Conservation (phyloP, 2,113 vertebrate species). For the Arothron firmamentum region DNA sequence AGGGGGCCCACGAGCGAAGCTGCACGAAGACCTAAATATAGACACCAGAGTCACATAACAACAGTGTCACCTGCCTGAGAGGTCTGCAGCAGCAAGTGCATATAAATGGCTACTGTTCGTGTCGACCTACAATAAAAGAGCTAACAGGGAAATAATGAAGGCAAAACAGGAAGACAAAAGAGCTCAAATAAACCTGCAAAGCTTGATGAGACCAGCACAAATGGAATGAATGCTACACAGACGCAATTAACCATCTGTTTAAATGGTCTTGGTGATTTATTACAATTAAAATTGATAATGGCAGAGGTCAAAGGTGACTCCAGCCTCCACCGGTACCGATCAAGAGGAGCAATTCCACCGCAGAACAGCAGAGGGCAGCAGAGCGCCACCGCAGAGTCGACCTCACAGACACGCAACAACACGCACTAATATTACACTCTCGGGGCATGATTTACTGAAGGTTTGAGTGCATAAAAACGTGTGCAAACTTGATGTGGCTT, state of each 20-base stretch:
- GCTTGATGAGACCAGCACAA: background rate
- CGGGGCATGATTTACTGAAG: no score
- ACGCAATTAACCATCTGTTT: no score
- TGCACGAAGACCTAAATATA: slow-evolving; percentile 53
- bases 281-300: no score
- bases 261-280: no score
- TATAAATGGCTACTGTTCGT: background rate
- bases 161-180: background rate
- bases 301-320: slow-evolving; percentile 3
- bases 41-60: slow-evolving; percentile 15
- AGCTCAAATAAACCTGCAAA: no score
- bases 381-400: background rate
- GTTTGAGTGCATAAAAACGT: no score
- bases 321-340: no score
- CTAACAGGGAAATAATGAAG: background rate
- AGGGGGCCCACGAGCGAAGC: slow-evolving; percentile 1
- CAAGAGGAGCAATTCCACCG: slow-evolving; percentile 2
- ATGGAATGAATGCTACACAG: no score
- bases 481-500: no score
- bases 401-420: no score
- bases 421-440: no score
- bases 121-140: background rate
- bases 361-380: slow-evolving; percentile 54
- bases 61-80: slow-evolving; percentile 26
- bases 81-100: background rate